These are phyloP conservation scores for Chelonoidis abingdonii DNA, from an alignment of 2,113 vertebrate species.

Conservation along the genomic window DNA sequence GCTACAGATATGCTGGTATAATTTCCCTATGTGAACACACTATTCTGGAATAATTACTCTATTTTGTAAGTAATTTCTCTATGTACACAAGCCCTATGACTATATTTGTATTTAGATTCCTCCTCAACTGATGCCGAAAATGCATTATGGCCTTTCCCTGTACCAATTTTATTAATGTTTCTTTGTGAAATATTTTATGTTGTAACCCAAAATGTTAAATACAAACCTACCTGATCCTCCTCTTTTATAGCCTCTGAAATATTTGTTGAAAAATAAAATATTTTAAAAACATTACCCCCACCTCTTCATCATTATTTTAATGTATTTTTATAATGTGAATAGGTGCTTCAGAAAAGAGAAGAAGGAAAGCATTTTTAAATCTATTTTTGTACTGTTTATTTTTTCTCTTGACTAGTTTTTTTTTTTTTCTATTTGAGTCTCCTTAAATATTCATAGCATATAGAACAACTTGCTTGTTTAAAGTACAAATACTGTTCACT, in stretches of 20 bases:
- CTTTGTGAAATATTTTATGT: neutral
- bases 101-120: neutral
- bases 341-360: neutral
- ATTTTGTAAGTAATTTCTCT: neutral
- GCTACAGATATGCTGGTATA: too few relatives aligned
- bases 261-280: neutral
- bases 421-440: too few relatives aligned
- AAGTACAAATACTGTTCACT: neutral
- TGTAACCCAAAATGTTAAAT: neutral
- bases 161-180: neutral
- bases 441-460: too few relatives aligned
- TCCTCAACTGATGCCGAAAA: neutral
- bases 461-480: neutral
- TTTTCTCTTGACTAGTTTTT: too few relatives aligned
- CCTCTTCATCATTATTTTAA: neutral
- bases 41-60: neutral
- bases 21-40: too few relatives aligned
- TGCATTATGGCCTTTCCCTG: neutral
- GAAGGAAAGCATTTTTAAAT: neutral
- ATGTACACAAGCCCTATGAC: neutral
- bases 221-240: neutral
- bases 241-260: too few relatives aligned
- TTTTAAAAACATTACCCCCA: neutral
- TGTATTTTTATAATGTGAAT: neutral
- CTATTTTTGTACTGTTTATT: neutral